Evolutionary conservation across 2,797 vertebrate genomes (phyloP).

Genomic region (Yasuhikotakia modesta): DNA sequence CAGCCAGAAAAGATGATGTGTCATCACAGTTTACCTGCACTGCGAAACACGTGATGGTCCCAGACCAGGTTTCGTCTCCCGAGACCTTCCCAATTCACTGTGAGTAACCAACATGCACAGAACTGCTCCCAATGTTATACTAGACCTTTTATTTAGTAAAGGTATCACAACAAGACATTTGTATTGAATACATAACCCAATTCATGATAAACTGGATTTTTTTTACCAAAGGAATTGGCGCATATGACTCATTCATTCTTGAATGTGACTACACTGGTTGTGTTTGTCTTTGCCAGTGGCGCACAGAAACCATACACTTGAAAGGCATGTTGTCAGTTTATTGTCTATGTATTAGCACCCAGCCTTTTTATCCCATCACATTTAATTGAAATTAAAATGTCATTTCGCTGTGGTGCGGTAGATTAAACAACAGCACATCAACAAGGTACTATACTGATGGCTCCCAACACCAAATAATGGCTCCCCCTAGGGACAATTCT

Average conservation of each 20-base stretch:
- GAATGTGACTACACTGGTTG: neutral
- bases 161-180: neutral
- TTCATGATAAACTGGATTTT: no score
- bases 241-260: no score
- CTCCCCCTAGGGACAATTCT: slow-evolving; percentile 51
- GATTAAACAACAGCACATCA: neutral
- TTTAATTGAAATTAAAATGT: neutral
- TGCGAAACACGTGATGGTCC: slow-evolving; percentile 71
- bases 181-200: no score
- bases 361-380: neutral
- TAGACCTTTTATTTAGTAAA: neutral
- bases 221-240: neutral
- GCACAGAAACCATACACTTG: neutral
- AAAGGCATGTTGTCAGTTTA: neutral
- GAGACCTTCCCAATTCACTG: slow-evolving; percentile 83
- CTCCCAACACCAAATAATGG: slow-evolving; percentile 10
- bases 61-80: slow-evolving; percentile 66
- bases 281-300: neutral
- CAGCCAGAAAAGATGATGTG: slow-evolving; percentile 82
- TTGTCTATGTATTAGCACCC: neutral
- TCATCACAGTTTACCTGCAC: slow-evolving; percentile 81
- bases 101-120: slow-evolving; percentile 74
- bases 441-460: neutral
- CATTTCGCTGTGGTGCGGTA: neutral
- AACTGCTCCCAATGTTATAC: neutral